These are phyloP conservation scores for Bimastos eiseni DNA, from an alignment of 2,888 invertebrate genomes.

Conservation along the genomic window DNA sequence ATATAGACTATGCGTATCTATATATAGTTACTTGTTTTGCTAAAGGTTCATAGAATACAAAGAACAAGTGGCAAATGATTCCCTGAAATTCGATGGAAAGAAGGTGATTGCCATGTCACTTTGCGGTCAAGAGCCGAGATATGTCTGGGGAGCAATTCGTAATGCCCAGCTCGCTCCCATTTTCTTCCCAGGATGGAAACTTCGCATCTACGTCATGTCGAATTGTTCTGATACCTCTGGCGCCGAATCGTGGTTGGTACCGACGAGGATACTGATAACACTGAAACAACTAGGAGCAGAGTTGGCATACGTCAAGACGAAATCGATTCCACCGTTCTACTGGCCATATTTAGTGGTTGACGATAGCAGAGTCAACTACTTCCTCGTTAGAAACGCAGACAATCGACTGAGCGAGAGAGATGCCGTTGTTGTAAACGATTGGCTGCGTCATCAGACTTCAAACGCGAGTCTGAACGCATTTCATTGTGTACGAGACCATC, in stretches of 20 bases:
- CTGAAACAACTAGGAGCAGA: constrained; percentile 27
- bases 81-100: constrained; percentile 2
- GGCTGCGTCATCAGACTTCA: background rate
- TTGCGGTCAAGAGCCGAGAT: constrained; percentile 35
- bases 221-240: constrained; percentile 25
- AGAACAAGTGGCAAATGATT: too few species aligned
- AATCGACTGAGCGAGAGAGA: constrained; percentile 33
- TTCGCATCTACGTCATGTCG: constrained; percentile 38
- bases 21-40: background rate
- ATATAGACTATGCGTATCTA: background rate
- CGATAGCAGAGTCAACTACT: constrained; percentile 31
- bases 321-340: constrained; percentile 26
- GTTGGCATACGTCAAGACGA: constrained; percentile 1
- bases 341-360: constrained; percentile 34
- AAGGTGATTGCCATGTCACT: constrained; percentile 42
- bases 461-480: constrained; percentile 3
- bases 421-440: constrained; percentile 29
- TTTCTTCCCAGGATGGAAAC: constrained; percentile 41
- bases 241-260: constrained; percentile 22
- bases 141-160: constrained; percentile 41
- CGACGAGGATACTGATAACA: constrained; percentile 8
- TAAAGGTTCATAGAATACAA: constrained; percentile 13
- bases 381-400: constrained; percentile 31
- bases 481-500: constrained; percentile 39
- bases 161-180: constrained; percentile 42